These are phyloP conservation scores for Egretta garzetta DNA, from an alignment of 2,113 vertebrate genomes.

Conservation along the genomic window DNA sequence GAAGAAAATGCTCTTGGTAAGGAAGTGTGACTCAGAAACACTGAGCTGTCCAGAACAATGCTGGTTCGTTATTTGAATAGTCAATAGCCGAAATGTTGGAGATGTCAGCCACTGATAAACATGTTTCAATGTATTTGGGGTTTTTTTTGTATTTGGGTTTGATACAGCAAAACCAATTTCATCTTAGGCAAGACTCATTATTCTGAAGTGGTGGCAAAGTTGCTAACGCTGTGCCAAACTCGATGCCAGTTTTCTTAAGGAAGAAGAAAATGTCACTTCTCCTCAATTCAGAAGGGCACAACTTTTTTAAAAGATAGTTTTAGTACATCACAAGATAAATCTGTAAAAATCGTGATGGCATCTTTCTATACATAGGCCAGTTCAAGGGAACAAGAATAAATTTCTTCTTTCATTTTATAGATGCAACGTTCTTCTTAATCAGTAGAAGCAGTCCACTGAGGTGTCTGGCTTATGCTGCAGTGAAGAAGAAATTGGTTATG, in stretches of 20 bases:
- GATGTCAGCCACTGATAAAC: neutral
- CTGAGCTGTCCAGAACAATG: neutral
- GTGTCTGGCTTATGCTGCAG: neutral
- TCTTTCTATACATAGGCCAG: neutral
- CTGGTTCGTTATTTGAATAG: neutral
- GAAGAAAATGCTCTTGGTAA: neutral
- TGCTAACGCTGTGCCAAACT: neutral
- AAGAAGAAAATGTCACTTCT: neutral
- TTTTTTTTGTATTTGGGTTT: neutral
- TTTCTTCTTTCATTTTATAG: neutral
- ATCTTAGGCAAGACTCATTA: neutral
- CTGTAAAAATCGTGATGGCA: neutral
- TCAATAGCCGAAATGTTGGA: neutral
- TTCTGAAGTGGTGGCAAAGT: neutral
- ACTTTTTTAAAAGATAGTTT: neutral
- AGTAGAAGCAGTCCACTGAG: neutral
- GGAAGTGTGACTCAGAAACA: neutral
- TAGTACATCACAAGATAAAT: neutral
- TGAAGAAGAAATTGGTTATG: neutral
- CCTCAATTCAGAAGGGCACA: neutral
- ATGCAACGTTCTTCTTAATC: neutral
- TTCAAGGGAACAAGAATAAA: neutral
- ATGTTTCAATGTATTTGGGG: neutral
- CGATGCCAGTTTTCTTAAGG: neutral
- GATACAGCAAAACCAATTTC: neutral